Evolutionary conservation across 2,797 vertebrate genomes (phyloP).

Genomic region (Glossophaga mutica): DNA sequence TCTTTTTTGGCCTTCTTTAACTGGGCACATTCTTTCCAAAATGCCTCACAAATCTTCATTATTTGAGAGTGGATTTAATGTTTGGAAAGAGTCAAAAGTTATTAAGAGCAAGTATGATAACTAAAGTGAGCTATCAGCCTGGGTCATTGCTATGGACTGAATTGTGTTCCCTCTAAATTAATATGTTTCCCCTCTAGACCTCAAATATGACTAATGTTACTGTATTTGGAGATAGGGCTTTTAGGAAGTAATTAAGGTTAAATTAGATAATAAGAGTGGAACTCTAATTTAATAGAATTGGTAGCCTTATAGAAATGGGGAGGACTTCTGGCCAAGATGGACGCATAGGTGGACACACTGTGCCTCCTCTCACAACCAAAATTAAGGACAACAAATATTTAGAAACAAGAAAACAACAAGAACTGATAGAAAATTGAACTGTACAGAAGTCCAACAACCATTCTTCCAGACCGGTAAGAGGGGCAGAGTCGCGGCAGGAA

Average conservation of each 20-base stretch:
- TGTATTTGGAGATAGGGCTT: not conserved
- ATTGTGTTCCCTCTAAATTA: not conserved
- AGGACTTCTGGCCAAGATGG: too few species aligned
- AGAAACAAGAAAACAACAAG: too few species aligned
- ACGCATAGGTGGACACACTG: too few species aligned
- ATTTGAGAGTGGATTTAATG: slow-evolving; percentile 30
- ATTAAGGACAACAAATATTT: too few species aligned
- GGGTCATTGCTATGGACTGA: not conserved
- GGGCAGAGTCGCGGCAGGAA: too few species aligned
- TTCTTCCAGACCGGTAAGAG: too few species aligned
- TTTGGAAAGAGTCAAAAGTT: slow-evolving; percentile 25
- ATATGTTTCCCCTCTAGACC: not conserved
- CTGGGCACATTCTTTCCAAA: slow-evolving; percentile 41
- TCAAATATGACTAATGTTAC: not conserved
- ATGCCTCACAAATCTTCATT: slow-evolving; percentile 35
- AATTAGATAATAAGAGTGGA: not conserved
- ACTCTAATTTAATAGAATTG: not conserved
- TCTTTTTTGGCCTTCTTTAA: slow-evolving; percentile 7
- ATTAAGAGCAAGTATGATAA: not conserved
- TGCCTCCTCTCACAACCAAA: too few species aligned
- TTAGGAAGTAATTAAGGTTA: slow-evolving; percentile 7
- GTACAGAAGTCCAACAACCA: too few species aligned
- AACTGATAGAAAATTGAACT: too few species aligned
- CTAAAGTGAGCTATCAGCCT: not conserved
- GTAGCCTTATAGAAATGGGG: not conserved